Conservation (phyloP, 2,113 vertebrate genomes). For the Psettodes erumei region DNA sequence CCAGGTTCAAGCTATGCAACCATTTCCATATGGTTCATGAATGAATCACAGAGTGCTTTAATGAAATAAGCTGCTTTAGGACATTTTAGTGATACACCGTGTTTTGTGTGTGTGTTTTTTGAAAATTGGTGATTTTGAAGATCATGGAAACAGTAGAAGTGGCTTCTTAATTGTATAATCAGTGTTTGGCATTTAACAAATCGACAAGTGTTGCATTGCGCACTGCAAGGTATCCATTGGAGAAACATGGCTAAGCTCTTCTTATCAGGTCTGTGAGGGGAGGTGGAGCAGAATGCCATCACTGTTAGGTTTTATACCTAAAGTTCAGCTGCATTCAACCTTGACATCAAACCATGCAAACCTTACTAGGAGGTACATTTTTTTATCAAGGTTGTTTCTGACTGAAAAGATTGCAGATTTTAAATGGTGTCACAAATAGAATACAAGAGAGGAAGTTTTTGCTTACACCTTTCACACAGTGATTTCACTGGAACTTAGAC, state of each 20-base stretch:
- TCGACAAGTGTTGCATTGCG: background rate
- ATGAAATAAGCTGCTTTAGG: conserved; percentile 2
- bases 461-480: background rate
- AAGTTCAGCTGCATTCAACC: background rate
- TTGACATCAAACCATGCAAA: background rate
- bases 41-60: conserved; percentile 21
- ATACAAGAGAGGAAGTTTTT: background rate
- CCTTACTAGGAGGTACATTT: no score
- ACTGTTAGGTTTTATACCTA: background rate
- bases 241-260: background rate
- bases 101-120: background rate
- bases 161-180: background rate
- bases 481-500: background rate
- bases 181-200: background rate
- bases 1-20: conserved; percentile 35
- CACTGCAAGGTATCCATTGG: background rate
- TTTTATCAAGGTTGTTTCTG: background rate
- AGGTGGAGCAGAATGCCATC: no score
- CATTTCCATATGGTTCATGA: conserved; percentile 38
- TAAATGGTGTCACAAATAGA: background rate
- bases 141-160: no score
- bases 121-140: background rate
- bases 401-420: background rate
- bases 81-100: background rate
- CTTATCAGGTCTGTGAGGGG: background rate